Base-by-base conservation (phyloP, 2,797 vertebrate genomes). In the Malacoraja senta region DNA sequence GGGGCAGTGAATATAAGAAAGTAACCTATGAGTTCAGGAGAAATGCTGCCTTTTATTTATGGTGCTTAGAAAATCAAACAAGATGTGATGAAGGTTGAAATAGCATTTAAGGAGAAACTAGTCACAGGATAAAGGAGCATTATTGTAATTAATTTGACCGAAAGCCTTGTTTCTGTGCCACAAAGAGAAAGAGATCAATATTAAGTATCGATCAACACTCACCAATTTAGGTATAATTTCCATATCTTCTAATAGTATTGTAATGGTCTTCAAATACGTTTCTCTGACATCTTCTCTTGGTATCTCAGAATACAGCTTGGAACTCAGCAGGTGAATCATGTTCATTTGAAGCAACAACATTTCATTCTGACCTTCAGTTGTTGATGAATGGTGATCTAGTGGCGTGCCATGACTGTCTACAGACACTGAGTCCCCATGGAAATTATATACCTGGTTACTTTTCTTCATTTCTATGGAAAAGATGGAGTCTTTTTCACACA, bases 271-370 rank as follows among this genome's bases (percentile, higher is more conserved):
- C 74, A 2, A 58, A 0, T 80, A 78, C 0, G 95, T 93, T 68
- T 94, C 32, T 9, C 93, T 9, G 88, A 74, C 58, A 0, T 95
- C 96, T 0, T 10, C 93, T 93, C 94, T 92, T 4, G 74, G 93
- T 58, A 53, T 26, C 35, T 74, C 26, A 12, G 95, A 95, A 17
- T 94, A 65, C 74, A 95, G 80, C 9, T 94, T 96, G 61, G 93
- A 94, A 58, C 94, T 65, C 91, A 98, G 95, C 95, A 95, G 96
- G 76, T 94, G 95, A 93, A 97, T 94, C 93, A 98, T 95, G 2
- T 97, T 97, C 94, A 98, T 81, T 93, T 96, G 95, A 78, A 98
- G 94, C 76, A 97, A 96, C 9, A 68, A 88, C 29, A 94, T 77
- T n/a, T 96, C 95, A 71, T 80, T 93, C 71, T 90, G 80, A 71